phyloP scores from a whole-genome alignment of 2,113 vertebrate species.

The Scophthalmus maximus region DNA sequence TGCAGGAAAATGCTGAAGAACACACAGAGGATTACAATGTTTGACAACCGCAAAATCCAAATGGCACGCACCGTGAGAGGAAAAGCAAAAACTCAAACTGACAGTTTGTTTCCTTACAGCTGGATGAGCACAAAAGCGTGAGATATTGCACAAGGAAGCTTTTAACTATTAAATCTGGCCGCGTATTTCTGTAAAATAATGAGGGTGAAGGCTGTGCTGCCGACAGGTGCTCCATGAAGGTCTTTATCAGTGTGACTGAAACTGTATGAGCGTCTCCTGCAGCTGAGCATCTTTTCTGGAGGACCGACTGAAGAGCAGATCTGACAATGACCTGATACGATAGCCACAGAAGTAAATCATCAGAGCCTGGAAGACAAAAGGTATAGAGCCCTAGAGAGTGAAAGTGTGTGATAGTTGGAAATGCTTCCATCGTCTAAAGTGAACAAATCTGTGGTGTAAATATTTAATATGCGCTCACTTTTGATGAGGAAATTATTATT shows the following conservation, averaged over 20 bases:
- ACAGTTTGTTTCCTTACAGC: slow-evolving; percentile 38
- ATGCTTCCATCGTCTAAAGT: neutral
- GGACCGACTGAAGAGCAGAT: slow-evolving; percentile 4
- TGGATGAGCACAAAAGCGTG: slow-evolving; percentile 34
- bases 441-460: neutral
- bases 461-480: neutral
- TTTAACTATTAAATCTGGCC: slow-evolving; percentile 43
- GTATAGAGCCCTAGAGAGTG: neutral
- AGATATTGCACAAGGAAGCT: slow-evolving; percentile 27
- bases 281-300: slow-evolving; percentile 23
- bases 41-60: slow-evolving; percentile 36
- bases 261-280: slow-evolving; percentile 3
- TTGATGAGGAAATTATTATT: neutral
- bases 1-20: slow-evolving; percentile 26
- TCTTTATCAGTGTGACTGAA: slow-evolving; percentile 21
- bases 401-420: neutral
- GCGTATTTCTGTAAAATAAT: slow-evolving; percentile 37
- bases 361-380: neutral
- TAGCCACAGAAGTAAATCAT: neutral
- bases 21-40: slow-evolving; percentile 10
- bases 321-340: neutral
- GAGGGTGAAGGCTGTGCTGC: slow-evolving; percentile 31
- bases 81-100: slow-evolving; percentile 30
- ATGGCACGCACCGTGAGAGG: slow-evolving; percentile 21
- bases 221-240: slow-evolving; percentile 31